A percentile compares a stretch with the other conserved stretches of the same genome.
These are phyloP conservation scores for Coregonus sp. DNA, from an alignment of 2,797 vertebrate genomes.

Conservation along the genomic window DNA sequence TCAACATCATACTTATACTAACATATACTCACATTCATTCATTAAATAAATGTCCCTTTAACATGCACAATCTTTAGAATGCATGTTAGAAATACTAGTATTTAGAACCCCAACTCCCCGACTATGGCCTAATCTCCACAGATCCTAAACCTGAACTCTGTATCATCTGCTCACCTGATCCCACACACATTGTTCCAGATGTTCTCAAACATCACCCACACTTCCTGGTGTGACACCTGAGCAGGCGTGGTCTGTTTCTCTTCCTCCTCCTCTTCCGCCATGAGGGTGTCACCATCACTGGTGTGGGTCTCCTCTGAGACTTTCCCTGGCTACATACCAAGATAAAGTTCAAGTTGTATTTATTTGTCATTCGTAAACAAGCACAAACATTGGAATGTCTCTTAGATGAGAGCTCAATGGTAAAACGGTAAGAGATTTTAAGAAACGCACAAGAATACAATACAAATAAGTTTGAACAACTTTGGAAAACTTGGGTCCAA, in stretches of 20 bases:
- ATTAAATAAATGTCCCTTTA: not conserved
- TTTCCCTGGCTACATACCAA: conserved; percentile 30
- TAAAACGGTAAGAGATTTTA: too few species aligned
- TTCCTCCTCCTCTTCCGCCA: conserved; percentile 62
- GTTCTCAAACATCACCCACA: conserved; percentile 88
- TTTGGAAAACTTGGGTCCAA: too few species aligned
- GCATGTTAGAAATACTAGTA: too few species aligned
- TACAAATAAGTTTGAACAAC: too few species aligned
- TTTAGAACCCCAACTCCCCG: too few species aligned
- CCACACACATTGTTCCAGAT: conserved; percentile 83
- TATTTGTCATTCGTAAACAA: not conserved
- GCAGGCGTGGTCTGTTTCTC: conserved; percentile 38
- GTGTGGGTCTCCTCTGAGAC: conserved; percentile 19
- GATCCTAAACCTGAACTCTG: not conserved
- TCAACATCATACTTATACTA: too few species aligned
- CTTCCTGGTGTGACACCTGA: conserved; percentile 75
- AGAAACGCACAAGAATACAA: too few species aligned
- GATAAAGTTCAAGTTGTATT: not conserved
- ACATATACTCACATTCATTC: not conserved
- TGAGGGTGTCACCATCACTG: conserved; percentile 60
- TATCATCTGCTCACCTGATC: conserved; percentile 77
- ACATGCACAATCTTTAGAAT: not conserved
- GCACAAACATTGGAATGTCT: not conserved
- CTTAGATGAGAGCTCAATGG: too few species aligned
- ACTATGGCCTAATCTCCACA: not conserved